Evolutionary conservation across 2,888 invertebrate species (phyloP), one percentile per base, ranked within the genome.

Genomic region (Drosophila parthenogenetica): DNA sequence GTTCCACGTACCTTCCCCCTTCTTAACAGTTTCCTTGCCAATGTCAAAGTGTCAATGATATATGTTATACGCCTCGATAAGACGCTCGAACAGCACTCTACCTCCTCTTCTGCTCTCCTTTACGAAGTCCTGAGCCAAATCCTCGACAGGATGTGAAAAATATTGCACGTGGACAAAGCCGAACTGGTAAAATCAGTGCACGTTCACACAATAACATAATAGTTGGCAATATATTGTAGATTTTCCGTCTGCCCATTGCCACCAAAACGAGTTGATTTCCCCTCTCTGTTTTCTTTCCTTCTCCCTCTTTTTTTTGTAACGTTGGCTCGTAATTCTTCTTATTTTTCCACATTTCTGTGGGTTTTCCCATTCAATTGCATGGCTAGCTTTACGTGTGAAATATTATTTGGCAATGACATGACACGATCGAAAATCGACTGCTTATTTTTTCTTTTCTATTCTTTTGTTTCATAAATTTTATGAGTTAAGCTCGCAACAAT

Each of bases 41-140:
- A 89, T 91, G 90, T 88, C 90, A 90, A 89, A 89, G 89, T 90
- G 90, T 91, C 90, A 91, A 90, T 91, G 90, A 87, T 90, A 88
- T 86, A 89, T 87, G 89, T 87, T 89, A 87, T 86, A 81, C 83
- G 86, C 83, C 83, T 71, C 87, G 86, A 86, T 89, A 89, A 86
- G 89, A 83, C 82, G 85, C 80, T 74, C 48, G 48, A 70, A 40
- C 60, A 55, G 58, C 57, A 42, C 45, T 48, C 32, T 29, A 8
- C 19, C 39, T n/a, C 16, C 32, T 10, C 50, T 39, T 22, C 19
- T 13, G 42, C 22, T 2, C 16, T 16, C 17, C 32, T 17, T 10
- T 32, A 10, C 43, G n/a, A 10, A 16, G 37, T 37, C 25, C 35
- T 13, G 2, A 14, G 25, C 58, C 61, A 61, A 55, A 42, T 14